Evolutionary conservation across 2,113 vertebrate genomes (phyloP).

Genomic region (Osmerus mordax): DNA sequence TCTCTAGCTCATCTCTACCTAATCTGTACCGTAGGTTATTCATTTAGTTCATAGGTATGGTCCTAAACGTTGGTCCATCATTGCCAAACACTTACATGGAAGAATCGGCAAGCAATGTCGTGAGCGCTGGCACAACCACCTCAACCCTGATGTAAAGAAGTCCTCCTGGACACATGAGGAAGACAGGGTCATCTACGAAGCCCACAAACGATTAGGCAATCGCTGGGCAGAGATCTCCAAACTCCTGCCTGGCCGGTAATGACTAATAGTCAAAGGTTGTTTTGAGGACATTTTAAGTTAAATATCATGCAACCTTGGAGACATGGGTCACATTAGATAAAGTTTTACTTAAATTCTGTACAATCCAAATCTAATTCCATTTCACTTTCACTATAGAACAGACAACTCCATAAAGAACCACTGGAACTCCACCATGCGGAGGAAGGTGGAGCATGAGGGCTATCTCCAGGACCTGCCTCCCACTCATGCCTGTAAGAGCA

Average conservation of each 20-base stretch:
- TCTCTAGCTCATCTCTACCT: background rate
- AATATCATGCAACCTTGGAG: too few species aligned
- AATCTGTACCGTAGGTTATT: slow-evolving; percentile 75
- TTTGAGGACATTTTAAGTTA: too few species aligned
- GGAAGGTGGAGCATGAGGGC: slow-evolving; percentile 90
- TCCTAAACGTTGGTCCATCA: slow-evolving; percentile 89
- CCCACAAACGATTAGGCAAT: slow-evolving; percentile 88
- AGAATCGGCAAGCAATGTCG: slow-evolving; percentile 94
- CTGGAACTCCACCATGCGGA: slow-evolving; percentile 96
- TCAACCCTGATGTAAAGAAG: slow-evolving; percentile 92
- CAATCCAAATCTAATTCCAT: background rate
- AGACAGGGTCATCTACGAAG: slow-evolving; percentile 86
- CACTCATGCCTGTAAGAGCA: slow-evolving; percentile 62
- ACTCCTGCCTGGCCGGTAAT: slow-evolving; percentile 87
- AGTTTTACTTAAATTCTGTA: too few species aligned
- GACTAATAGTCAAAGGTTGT: too few species aligned
- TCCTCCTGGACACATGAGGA: slow-evolving; percentile 90
- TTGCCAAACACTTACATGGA: slow-evolving; percentile 89
- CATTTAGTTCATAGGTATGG: slow-evolving; percentile 88
- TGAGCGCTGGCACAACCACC: slow-evolving; percentile 97
- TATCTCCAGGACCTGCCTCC: slow-evolving; percentile 76
- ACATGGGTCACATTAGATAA: background rate
- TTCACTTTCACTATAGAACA: slow-evolving; percentile 75
- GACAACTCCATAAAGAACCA: slow-evolving; percentile 99
- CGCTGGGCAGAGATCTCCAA: slow-evolving; percentile 97